Evolutionary conservation across 2,888 invertebrate genomes (phyloP).

Genomic region (Caenorhabditis sp.): DNA sequence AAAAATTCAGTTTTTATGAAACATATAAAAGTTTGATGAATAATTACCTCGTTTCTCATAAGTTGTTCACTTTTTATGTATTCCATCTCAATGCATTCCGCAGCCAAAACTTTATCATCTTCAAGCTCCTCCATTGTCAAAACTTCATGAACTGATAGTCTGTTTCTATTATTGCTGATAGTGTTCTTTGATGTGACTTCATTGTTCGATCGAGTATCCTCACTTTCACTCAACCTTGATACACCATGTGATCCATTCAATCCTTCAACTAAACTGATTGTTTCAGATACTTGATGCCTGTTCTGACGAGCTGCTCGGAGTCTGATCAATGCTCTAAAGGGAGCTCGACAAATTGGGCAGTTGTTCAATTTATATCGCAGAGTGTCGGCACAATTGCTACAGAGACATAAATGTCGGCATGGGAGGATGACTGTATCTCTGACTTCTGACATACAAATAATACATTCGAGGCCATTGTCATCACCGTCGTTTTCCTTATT

Average conservation of each 20-base stretch:
- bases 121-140: constrained; percentile 32
- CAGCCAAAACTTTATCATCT: constrained; percentile 3
- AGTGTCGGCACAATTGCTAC: constrained; percentile 95
- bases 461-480: constrained; percentile 95
- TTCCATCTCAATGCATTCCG: constrained; percentile 39
- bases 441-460: constrained; percentile 95
- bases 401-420: constrained; percentile 93
- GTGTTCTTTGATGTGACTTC: constrained; percentile 20
- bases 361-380: constrained; percentile 90
- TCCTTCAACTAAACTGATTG: constrained; percentile 65
- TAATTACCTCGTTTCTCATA: constrained; percentile 10
- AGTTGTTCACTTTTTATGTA: constrained; percentile 15
- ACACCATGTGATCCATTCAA: constrained; percentile 54
- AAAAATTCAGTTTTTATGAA: not conserved
- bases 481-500: constrained; percentile 81
- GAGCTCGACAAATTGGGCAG: constrained; percentile 98
- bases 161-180: constrained; percentile 13
- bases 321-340: constrained; percentile 93
- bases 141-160: constrained; percentile 6
- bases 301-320: constrained; percentile 79
- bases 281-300: constrained; percentile 54
- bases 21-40: not conserved
- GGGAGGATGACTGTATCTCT: constrained; percentile 95
- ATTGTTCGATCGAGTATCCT: constrained; percentile 11
- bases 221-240: not conserved